Base-by-base conservation (phyloP, 1,140 invertebrate genomes). In the Cyclargus thomasi region DNA sequence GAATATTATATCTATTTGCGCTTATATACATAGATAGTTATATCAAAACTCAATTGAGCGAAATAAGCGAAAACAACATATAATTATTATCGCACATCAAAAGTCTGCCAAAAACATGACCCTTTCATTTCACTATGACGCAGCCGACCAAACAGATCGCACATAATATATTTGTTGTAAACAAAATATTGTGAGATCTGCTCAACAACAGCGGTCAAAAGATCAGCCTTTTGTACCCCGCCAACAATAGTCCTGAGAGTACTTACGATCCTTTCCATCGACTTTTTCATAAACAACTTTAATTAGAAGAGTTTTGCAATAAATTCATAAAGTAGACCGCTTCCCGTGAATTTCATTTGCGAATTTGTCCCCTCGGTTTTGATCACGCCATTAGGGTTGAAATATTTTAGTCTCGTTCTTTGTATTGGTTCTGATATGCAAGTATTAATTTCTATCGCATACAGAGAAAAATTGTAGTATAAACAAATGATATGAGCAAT, bases 241-340 rank as follows among this genome's bases (percentile, higher is more conserved):
- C 67, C 72, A 76, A 82, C 80, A 84, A 82, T 78, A 75, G 76
- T 71, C 75, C 72, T 67, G 69, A 75, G 77, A 71, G 69, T 70
- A 72, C 67, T 70, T 75, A 65, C 59, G 69, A 64, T 62, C 71
- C 70, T 68, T 59, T 63, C 69, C 70, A 83, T 78, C 79, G 78
- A 78, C 74, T 77, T 81, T 77, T 74, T 69, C 74, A 69, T 75
- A 77, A 81, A 72, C 62, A 74, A 77, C 67, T 75, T 77, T 79
- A 81, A 79, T 81, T 74, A 76, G 64, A 65, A 68, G 72, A 77
- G 53, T 78, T 77, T 71, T 36, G 62, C 53, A 71, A 74, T 76
- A 74, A 76, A 76, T 73, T 74, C 62, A 20, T 68, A 69, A 68
- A 65, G 70, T 70, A 66, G 57, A 70, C 18, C 53, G 47, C 53